These are phyloP conservation scores for Lasioglossum calceatum DNA, from an alignment of 2,888 invertebrate species.

Conservation along the genomic window DNA sequence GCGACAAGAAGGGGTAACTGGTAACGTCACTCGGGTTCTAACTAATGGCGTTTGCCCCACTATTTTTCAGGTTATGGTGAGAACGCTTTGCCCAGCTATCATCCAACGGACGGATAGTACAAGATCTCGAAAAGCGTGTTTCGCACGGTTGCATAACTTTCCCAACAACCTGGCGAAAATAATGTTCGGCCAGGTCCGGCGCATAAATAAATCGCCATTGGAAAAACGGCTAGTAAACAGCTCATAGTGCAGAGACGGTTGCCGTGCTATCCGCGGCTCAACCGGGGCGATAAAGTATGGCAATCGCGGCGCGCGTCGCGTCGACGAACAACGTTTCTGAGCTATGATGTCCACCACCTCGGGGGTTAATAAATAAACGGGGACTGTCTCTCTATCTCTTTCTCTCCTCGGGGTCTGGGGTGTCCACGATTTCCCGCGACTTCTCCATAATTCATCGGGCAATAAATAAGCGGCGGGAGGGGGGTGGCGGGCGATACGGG, in stretches of 20 bases:
- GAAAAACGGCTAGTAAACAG: constrained; percentile 34
- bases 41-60: no score
- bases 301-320: constrained; percentile 35
- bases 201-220: constrained; percentile 22
- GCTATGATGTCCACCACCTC: constrained; percentile 46
- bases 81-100: neutral
- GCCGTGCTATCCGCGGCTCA: constrained; percentile 8
- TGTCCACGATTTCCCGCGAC: constrained; percentile 48
- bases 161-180: neutral
- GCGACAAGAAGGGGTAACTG: no score
- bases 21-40: neutral
- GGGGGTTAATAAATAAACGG: constrained; percentile 57
- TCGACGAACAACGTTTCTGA: constrained; percentile 38
- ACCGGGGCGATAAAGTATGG: constrained; percentile 46
- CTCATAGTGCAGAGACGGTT: constrained; percentile 40
- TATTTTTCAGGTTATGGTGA: neutral
- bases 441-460: constrained; percentile 53
- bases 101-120: neutral
- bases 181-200: neutral
- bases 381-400: neutral
- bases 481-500: neutral
- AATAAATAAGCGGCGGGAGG: constrained; percentile 41
- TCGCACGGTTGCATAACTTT: constrained; percentile 9
- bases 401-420: constrained; percentile 22
- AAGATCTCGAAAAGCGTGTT: neutral